A percentile compares a stretch with the other conserved stretches of the same genome.
Conservation (phyloP, 2,113 vertebrate genomes). For the Dasypus novemcinctus region DNA sequence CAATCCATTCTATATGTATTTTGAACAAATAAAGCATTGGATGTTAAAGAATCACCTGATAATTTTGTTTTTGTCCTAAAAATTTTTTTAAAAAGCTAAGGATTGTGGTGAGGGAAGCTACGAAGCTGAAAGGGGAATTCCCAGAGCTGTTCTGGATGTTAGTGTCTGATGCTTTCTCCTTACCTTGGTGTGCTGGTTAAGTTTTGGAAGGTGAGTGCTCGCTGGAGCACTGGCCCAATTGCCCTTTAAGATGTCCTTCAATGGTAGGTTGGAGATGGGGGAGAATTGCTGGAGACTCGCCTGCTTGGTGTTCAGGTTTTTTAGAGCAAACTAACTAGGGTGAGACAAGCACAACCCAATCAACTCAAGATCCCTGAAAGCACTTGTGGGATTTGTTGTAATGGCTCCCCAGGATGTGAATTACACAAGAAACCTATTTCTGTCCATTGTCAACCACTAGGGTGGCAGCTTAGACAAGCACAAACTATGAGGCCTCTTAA, state of each 20-base stretch:
- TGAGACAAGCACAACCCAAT: neutral
- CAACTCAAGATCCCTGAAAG: neutral
- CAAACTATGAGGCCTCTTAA: slow-evolving; percentile 7
- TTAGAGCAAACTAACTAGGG: neutral
- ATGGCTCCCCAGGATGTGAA: neutral
- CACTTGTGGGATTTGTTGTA: neutral
- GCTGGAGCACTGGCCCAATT: neutral
- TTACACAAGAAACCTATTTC: neutral
- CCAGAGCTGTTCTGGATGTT: neutral
- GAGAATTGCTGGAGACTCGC: neutral
- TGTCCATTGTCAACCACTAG: neutral
- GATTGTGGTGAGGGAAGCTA: neutral
- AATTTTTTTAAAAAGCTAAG: neutral
- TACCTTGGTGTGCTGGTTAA: neutral
- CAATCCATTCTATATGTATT: neutral
- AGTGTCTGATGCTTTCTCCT: neutral
- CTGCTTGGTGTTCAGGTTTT: neutral
- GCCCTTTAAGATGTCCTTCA: slow-evolving; percentile 24
- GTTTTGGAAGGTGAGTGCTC: neutral
- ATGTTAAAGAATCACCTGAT: neutral
- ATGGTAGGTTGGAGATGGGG: neutral
- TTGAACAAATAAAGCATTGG: slow-evolving; percentile 15
- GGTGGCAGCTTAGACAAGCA: neutral
- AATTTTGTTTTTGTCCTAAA: slow-evolving; percentile 2
- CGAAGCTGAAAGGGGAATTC: neutral